Base-by-base conservation (phyloP, 2,797 vertebrate species). In the Myotis pilosus region DNA sequence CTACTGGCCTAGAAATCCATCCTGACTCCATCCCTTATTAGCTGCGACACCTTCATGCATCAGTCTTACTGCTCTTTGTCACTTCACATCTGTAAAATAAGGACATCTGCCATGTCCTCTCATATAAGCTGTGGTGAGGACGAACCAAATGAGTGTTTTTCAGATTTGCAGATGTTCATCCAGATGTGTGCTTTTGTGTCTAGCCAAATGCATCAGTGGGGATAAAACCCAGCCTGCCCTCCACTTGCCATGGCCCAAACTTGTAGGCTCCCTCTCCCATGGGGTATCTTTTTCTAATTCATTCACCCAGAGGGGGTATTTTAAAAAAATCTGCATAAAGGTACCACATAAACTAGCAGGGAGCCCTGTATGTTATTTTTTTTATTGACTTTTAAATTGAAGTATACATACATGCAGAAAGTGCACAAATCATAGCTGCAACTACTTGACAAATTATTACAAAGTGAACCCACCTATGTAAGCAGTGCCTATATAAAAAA, bases 161-260 rank as follows among this genome's bases (percentile, higher is more conserved):
- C n/a, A 94, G 69, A 79, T 83, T 84, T 94, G n/a, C 78, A 95
- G 62, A 76, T 91, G 74, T 82, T 51, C 55, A 71, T 85, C 68
- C 93, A 94, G 85, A 89, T 94, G 60, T 95, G n/a, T 86, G 68
- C 8, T 55, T 92, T 89, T 83, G n/a, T 55, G 11, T 91, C 57
- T 92, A 47, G 33, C 60, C 53, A 62, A 64, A 51, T 16, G 20
- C 16, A 80, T 66, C 28, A 62, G 19, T 80, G 15, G 57, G 23
- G 6, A 74, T 80, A 69, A 95, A 92, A 49, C 16, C 13, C 66
- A 92, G 15, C 49, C 28, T 4, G 17, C 49, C 44, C 33, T 72
- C 62, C 2, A 6, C 62, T 94, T 84, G 17, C 36, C 74, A 78
- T 62, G 41, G 17, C 57, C 68, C 22, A 64, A 75, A 78, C 7